These are phyloP conservation scores for Pheosia tremula DNA, from an alignment of 2,888 invertebrate species.

Conservation along the genomic window DNA sequence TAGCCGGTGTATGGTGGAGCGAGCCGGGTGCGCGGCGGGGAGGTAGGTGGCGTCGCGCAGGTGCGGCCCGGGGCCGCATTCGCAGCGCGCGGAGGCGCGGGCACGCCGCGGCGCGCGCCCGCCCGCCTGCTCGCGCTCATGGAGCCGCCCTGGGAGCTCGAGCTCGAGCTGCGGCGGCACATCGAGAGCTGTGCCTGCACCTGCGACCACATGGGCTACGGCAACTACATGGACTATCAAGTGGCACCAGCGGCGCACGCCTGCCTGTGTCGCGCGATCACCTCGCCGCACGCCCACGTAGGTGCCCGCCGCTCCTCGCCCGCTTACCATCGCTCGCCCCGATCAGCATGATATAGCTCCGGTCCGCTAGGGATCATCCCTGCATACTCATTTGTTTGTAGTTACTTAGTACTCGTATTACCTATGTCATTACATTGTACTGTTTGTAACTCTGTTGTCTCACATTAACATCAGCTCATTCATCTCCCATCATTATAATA, in stretches of 20 bases:
- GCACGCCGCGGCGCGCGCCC: slow-evolving; percentile 70
- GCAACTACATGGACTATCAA: slow-evolving; percentile 96
- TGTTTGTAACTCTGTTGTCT: slow-evolving; percentile 2
- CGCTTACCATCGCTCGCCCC: slow-evolving; percentile 42
- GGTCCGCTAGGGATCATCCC: slow-evolving; percentile 57
- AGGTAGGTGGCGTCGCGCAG: slow-evolving; percentile 76
- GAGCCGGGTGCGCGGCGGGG: slow-evolving; percentile 68
- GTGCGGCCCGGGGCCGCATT: slow-evolving; percentile 75
- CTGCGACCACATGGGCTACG: slow-evolving; percentile 97
- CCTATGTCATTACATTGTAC: slow-evolving; percentile 30
- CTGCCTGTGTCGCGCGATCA: slow-evolving; percentile 81
- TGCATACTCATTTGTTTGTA: slow-evolving; percentile 57
- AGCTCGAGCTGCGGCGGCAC: slow-evolving; percentile 94
- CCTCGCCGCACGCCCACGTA: slow-evolving; percentile 83
- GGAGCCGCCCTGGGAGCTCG: slow-evolving; percentile 87
- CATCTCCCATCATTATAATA: not conserved
- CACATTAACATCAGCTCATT: not conserved
- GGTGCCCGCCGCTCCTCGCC: slow-evolving; percentile 48
- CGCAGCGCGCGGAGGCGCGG: slow-evolving; percentile 68
- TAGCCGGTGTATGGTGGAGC: slow-evolving; percentile 72
- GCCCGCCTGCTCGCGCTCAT: slow-evolving; percentile 74
- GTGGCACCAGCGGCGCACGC: slow-evolving; percentile 84
- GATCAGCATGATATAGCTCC: slow-evolving; percentile 56
- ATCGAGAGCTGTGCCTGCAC: slow-evolving; percentile 95
- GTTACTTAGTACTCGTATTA: slow-evolving; percentile 44